Evolutionary conservation across 2,888 invertebrate species (phyloP), one percentile per base, ranked within the genome.

Genomic region (Nasonia oneida): DNA sequence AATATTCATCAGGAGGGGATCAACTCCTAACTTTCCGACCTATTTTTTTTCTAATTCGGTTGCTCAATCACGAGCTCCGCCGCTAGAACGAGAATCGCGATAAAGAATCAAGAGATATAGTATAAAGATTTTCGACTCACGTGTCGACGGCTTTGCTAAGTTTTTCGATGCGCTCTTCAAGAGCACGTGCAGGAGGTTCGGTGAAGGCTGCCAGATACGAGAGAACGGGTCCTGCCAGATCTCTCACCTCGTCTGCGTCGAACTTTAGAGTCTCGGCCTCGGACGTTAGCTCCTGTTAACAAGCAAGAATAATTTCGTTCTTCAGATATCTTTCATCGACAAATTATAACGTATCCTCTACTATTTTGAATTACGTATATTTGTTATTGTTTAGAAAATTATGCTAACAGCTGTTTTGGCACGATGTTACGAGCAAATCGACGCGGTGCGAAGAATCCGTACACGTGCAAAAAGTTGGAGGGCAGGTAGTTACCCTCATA

Each of bases 231-330:
- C 95, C 95, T 71, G 96, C 96, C 92, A 96, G 94, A 84, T 96
- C 95, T 88, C 95, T 92, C 64, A 97, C 94, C 91, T 97, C 97
- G 90, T 96, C 96, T 89, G 90, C 88, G 33, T 89, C 95, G 86
- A 96, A 95, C 93, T 95, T 95, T 88, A 97, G 94, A 90, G 96
- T 95, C 91, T 96, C 95, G 87, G 96, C 96, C 94, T 97, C 97
- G 89, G 94, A 94, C 93, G 96, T 95, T 90, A 97, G 94, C 93
- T 97, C 97, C 97, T 97, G 93, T 29, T 33, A 70, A 70, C 71
- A 75, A 85, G 83, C 61, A 88, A 78, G 47, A 50, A 47, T 5
- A 61, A 71, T 18, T 70, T 70, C 15, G 18, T 15, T 15, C 18
- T 37, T 37, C 0, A 14, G 33, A 33, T 23, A 0, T 23, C 23